Conservation (phyloP, 2,888 invertebrate genomes). For the Thyatira batis region DNA sequence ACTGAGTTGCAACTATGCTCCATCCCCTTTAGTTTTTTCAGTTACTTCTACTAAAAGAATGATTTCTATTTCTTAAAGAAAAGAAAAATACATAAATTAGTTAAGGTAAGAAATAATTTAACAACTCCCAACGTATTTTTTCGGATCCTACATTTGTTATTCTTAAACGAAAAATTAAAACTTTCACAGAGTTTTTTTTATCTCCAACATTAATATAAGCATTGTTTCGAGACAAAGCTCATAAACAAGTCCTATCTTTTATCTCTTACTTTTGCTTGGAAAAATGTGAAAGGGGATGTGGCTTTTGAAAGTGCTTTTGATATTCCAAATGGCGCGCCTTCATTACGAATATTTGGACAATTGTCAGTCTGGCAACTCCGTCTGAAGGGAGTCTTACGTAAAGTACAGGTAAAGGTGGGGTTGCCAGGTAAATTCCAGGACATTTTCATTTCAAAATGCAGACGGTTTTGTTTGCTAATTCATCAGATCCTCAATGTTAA, state of each 20-base stretch:
- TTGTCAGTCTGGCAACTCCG: neutral
- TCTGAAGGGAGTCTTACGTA: neutral
- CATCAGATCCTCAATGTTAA: too few species aligned
- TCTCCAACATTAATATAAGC: neutral
- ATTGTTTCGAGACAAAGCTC: neutral
- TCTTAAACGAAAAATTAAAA: neutral
- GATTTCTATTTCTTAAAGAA: too few species aligned
- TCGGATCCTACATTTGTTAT: neutral
- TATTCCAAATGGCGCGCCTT: neutral
- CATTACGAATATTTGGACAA: neutral
- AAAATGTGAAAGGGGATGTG: neutral
- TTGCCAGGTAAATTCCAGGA: neutral
- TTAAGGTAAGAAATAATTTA: too few species aligned
- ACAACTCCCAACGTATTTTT: too few species aligned
- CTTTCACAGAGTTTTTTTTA: neutral
- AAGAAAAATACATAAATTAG: too few species aligned
- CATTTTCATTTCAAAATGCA: neutral
- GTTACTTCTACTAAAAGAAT: too few species aligned
- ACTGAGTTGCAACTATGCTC: too few species aligned
- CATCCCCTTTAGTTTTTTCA: too few species aligned
- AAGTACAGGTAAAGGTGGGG: neutral
- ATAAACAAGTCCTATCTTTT: neutral
- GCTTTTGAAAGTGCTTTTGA: neutral
- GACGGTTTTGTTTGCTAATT: too few species aligned
- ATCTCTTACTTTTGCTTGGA: neutral